phyloP scores from a whole-genome alignment of 2,888 invertebrate genomes.

The Isotomurus palustris region DNA sequence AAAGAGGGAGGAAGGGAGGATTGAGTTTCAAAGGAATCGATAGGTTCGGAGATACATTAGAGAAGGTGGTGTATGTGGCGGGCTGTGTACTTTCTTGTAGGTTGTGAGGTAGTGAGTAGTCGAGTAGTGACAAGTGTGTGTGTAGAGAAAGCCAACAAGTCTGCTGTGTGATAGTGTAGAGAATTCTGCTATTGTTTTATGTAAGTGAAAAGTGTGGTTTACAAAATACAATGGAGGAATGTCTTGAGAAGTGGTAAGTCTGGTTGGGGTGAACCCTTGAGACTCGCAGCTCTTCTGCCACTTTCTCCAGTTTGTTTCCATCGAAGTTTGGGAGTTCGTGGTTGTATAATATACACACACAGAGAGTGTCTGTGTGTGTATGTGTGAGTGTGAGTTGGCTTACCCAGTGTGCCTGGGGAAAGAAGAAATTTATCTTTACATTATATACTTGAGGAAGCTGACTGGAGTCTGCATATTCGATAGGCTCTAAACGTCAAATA shows the following conservation, averaged over 20 bases:
- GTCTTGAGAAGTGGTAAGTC: too few relatives aligned
- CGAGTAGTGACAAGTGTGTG: too few relatives aligned
- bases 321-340: too few relatives aligned
- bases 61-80: not conserved
- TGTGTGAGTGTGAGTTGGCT: not conserved
- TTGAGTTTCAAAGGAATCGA: not conserved
- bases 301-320: too few relatives aligned
- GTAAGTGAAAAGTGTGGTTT: constrained; percentile 2
- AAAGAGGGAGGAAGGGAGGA: not conserved
- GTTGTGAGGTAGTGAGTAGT: too few relatives aligned
- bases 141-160: too few relatives aligned
- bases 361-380: constrained; percentile 3
- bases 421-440: constrained; percentile 5
- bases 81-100: too few relatives aligned
- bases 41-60: not conserved
- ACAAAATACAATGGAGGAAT: too few relatives aligned
- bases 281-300: too few relatives aligned
- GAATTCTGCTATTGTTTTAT: constrained; percentile 3
- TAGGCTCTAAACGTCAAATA: constrained; percentile 34
- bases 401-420: not conserved
- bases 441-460: constrained; percentile 2
- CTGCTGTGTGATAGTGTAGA: not conserved
- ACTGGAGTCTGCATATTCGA: constrained; percentile 5
- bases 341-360: too few relatives aligned
- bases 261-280: too few relatives aligned